Evolutionary conservation across 1,140 invertebrate genomes (phyloP).

Genomic region (Muscidifurax raptorellus): DNA sequence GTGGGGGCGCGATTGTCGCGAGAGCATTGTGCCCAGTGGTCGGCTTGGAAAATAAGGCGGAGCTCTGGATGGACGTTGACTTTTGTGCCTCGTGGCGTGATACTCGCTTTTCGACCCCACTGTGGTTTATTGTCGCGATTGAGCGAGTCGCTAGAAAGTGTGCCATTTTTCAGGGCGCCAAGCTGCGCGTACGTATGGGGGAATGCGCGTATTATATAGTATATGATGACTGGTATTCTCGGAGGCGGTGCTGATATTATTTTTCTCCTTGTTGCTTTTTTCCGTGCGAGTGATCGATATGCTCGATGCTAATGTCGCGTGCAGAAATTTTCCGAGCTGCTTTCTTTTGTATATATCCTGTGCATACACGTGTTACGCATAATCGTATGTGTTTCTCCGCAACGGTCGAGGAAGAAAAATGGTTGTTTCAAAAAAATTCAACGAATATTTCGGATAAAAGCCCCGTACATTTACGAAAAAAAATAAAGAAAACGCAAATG

Average conservation of each 20-base stretch:
- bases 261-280: not conserved
- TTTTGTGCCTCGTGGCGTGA: not conserved
- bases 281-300: too few species aligned
- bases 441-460: too few species aligned
- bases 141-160: not conserved
- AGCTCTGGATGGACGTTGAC: constrained; percentile 9
- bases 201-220: not conserved
- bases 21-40: not conserved
- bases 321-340: too few species aligned
- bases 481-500: not conserved
- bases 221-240: not conserved
- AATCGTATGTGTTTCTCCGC: too few species aligned
- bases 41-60: constrained; percentile 26
- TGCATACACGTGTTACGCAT: too few species aligned
- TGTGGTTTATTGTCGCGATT: not conserved
- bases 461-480: not conserved
- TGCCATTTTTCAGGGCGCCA: constrained; percentile 28
- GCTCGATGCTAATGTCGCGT: too few species aligned
- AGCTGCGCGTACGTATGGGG: not conserved
- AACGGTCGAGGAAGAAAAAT: too few species aligned
- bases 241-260: not conserved
- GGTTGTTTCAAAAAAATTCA: too few species aligned
- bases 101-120: not conserved
- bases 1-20: constrained; percentile 7
- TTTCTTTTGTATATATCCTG: too few species aligned